Base-by-base conservation (phyloP, 1,140 invertebrate genomes). In the Carcinoscorpius rotundicauda region DNA sequence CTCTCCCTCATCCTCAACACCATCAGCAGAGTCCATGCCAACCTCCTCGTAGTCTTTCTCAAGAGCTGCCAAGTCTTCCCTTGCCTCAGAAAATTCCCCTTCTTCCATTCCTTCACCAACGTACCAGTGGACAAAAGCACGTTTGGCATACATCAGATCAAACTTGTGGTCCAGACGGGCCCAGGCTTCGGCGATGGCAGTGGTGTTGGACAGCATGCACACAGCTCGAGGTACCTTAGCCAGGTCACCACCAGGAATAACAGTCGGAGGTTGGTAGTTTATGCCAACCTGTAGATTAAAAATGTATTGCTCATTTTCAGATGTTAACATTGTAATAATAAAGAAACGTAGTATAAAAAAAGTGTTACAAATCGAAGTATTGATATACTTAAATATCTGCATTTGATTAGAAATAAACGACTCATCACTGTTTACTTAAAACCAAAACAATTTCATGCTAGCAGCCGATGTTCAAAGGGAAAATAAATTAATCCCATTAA, bases 251-350 rank as follows among this genome's bases (percentile, higher is more conserved):
- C 87, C 87, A 56, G 88, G 87, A 61, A 91, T 87, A 50, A 87
- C 87, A 68, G 87, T 89, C 8, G 88, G 88, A 56, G 88, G 88
- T 75, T 92, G 89, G 76, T 91, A 88, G 81, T 90, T 90, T 65
- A 87, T 80, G 66, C 78, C 75, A 56, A 79, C 78, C 73, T 77
- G 53, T 61, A 73, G 67, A 8, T 55, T 55, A 55, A 29, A 29
- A 29, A 29, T 29, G 29, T 29, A 29, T 29, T 29, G 29, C 29
- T 29, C 29, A 29, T 29, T 1, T 29, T 29, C 29, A 29, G 29
- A 29, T 29, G 29, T 29, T 4, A 69, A 66, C 4, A 57, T 62
- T 49, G 52, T 59, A 63, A 67, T 57, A 55, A 66, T 53, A 55
- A 70, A 4, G 61, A 62, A 57, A 83, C 85, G 83, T 84, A 87